A percentile compares a stretch with the other conserved stretches of the same genome.
phyloP scores from a whole-genome alignment of 23 tunicate genomes.

The Halocynthia aurantium region DNA sequence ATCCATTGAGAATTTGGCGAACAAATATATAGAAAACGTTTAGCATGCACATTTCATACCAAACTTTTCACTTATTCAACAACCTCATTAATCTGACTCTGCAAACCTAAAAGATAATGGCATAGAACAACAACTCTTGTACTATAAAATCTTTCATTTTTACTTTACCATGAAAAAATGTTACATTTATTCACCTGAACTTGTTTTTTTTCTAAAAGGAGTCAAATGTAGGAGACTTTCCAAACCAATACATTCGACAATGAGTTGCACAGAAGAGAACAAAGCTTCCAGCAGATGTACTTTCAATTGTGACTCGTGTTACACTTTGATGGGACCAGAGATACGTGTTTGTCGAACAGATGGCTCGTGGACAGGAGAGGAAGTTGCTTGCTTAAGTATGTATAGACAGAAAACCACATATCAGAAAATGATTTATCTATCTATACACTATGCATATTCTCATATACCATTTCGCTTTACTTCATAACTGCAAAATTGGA shows the following conservation, averaged over 20 bases:
- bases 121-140: too few relatives aligned
- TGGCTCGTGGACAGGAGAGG: slow-evolving; percentile 88
- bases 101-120: too few relatives aligned
- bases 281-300: slow-evolving; percentile 58
- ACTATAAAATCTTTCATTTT: too few relatives aligned
- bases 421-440: neutral
- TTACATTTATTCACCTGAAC: too few relatives aligned
- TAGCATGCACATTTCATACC: too few relatives aligned
- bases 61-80: too few relatives aligned
- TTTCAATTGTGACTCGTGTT: slow-evolving; percentile 65
- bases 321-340: slow-evolving; percentile 37
- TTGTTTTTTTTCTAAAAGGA: slow-evolving; percentile 10
- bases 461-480: neutral
- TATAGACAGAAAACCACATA: neutral
- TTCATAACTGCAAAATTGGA: neutral
- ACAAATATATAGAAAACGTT: too few relatives aligned
- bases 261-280: slow-evolving; percentile 49
- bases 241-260: slow-evolving; percentile 40
- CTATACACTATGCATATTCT: neutral
- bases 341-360: slow-evolving; percentile 55
- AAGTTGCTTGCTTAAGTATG: slow-evolving; percentile 57
- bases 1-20: too few relatives aligned
- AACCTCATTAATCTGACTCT: too few relatives aligned
- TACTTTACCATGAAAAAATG: too few relatives aligned
- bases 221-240: slow-evolving; percentile 38